A percentile compares a stretch with the other conserved stretches of the same genome.
Evolutionary conservation across 2,888 invertebrate genomes (phyloP).

Genomic region (Heliothis peltigera): DNA sequence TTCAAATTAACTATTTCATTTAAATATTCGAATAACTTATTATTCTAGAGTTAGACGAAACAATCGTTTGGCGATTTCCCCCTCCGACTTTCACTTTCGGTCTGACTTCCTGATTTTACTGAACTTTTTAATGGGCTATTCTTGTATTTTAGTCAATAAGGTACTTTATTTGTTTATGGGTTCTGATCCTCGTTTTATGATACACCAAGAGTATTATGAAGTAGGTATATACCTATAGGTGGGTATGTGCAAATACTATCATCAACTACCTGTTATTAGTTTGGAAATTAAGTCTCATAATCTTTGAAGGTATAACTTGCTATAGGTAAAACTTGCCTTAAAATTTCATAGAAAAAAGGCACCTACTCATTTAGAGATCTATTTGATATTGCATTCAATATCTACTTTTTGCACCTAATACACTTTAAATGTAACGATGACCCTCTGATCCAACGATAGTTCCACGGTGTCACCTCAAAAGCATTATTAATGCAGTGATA

Average conservation of each 20-base stretch:
- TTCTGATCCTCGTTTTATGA: not conserved
- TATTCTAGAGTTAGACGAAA: slow-evolving; percentile 19
- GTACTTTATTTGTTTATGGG: slow-evolving; percentile 3
- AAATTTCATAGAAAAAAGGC: no score
- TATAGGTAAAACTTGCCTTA: no score
- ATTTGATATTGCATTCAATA: no score
- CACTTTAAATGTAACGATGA: not conserved
- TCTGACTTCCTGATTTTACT: slow-evolving; percentile 43
- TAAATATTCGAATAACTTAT: slow-evolving; percentile 18
- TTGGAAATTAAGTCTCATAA: no score
- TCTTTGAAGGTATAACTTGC: no score
- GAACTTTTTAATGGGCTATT: slow-evolving; percentile 27
- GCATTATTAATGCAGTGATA: slow-evolving; percentile 35
- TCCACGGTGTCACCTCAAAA: slow-evolving; percentile 27
- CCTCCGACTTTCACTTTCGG: slow-evolving; percentile 41
- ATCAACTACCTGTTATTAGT: no score
- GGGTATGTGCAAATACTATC: no score
- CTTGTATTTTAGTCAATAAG: slow-evolving; percentile 10
- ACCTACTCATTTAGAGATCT: not conserved
- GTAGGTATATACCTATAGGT: no score
- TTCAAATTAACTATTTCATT: slow-evolving; percentile 4
- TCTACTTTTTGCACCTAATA: not conserved
- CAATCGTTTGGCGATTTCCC: slow-evolving; percentile 30
- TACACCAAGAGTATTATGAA: not conserved
- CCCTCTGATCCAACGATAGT: slow-evolving; percentile 4